Conservation (phyloP, 2,888 invertebrate species). For the Aphodius granarius region DNA sequence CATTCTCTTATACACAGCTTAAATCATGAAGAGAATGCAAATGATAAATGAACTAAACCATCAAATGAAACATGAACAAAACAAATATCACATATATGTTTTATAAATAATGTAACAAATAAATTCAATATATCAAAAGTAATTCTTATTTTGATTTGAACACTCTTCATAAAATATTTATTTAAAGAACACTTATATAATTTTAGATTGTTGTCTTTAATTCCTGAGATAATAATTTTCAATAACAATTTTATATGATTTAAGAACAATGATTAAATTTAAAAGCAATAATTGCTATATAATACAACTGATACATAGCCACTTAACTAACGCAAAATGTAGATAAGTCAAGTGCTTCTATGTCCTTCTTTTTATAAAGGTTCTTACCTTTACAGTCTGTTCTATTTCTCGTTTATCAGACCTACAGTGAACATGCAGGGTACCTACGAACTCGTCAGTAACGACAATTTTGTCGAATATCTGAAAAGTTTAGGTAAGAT, state of each 20-base stretch:
- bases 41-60: too few species aligned
- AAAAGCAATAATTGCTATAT: neutral
- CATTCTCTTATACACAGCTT: too few species aligned
- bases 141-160: too few species aligned
- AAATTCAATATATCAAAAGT: too few species aligned
- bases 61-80: too few species aligned
- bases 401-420: neutral
- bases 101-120: too few species aligned
- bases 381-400: neutral
- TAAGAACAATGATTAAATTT: neutral
- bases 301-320: neutral
- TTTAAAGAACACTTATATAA: too few species aligned
- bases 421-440: neutral
- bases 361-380: neutral
- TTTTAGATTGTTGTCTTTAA: neutral
- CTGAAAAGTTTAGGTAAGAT: neutral
- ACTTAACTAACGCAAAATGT: neutral
- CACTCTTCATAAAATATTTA: too few species aligned
- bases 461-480: constrained; percentile 4
- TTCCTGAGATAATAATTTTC: neutral
- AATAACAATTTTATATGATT: neutral
- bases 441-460: neutral
- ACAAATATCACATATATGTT: too few species aligned
- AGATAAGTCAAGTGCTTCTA: neutral
- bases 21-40: too few species aligned